phyloP scores from a whole-genome alignment of 2,888 invertebrate genomes.

The Tinea semifulvella region DNA sequence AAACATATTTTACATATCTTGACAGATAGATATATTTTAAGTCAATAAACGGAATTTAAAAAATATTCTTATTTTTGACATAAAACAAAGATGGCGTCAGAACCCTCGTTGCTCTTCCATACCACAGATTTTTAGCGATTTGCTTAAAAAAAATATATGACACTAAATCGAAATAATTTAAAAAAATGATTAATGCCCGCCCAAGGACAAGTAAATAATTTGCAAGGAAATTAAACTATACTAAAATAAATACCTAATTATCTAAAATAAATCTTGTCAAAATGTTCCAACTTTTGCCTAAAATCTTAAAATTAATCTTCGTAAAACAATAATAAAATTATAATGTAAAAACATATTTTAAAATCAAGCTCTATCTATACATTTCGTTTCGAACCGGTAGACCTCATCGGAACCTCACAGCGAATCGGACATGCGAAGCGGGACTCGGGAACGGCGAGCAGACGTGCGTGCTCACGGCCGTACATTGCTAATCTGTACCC shows the following conservation, averaged over 20 bases:
- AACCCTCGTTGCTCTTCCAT: neutral
- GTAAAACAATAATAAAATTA: constrained; percentile 68
- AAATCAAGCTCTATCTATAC: constrained; percentile 64
- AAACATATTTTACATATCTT: no score
- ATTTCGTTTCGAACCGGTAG: constrained; percentile 58
- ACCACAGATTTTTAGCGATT: constrained; percentile 7
- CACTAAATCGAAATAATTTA: constrained; percentile 38
- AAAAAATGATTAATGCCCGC: constrained; percentile 36
- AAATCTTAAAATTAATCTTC: constrained; percentile 57
- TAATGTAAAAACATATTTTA: constrained; percentile 65
- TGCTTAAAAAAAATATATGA: constrained; percentile 33
- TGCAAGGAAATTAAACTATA: constrained; percentile 39
- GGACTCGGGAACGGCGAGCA: constrained; percentile 1
- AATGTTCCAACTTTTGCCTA: constrained; percentile 59
- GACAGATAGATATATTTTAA: no score
- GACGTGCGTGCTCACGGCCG: no score
- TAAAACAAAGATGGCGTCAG: no score
- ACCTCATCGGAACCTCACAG: constrained; percentile 63
- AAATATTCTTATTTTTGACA: no score
- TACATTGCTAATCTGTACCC: no score
- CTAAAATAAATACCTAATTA: constrained; percentile 68
- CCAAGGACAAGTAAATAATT: constrained; percentile 33
- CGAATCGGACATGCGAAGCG: constrained; percentile 28
- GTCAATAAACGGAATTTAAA: no score
- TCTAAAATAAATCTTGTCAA: constrained; percentile 64